Percentiles rank a stretch among this genome's conserved stretches.
Conservation (phyloP, 35 echinoderm and acorn worm species). For the Diadema setosum region DNA sequence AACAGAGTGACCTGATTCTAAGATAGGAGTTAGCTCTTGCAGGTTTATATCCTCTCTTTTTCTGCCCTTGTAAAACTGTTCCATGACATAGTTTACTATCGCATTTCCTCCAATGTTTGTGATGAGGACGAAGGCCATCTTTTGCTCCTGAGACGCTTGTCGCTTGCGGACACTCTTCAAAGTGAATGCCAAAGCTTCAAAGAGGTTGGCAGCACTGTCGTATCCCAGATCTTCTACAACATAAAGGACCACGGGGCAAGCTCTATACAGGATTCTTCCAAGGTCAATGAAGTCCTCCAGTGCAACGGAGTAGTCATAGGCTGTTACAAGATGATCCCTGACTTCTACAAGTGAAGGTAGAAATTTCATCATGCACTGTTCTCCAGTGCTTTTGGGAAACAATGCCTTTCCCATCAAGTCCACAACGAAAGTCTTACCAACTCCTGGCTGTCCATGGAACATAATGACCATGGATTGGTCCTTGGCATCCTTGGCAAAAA, state of each 20-base stretch:
- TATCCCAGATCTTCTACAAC: not conserved
- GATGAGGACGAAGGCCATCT: not conserved
- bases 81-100: not conserved
- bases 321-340: not conserved
- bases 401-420: constrained; percentile 19
- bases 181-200: not conserved
- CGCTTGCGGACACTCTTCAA: not conserved
- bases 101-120: not conserved
- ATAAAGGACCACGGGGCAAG: not conserved
- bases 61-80: not conserved
- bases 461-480: constrained; percentile 17
- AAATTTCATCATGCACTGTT: not conserved
- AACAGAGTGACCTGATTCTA: not conserved
- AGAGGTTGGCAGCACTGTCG: not conserved
- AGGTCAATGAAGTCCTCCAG: not conserved
- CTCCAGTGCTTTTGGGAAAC: not conserved
- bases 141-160: not conserved
- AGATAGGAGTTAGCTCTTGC: not conserved
- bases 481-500: not conserved
- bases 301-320: constrained; percentile 2
- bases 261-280: not conserved
- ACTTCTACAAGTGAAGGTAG: not conserved
- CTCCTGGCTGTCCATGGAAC: constrained; percentile 50
- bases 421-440: constrained; percentile 42
- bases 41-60: not conserved